Percentiles rank a stretch among this genome's conserved stretches.
phyloP scores from a whole-genome alignment of 2,797 vertebrate species.

The Oryzias sinensis region DNA sequence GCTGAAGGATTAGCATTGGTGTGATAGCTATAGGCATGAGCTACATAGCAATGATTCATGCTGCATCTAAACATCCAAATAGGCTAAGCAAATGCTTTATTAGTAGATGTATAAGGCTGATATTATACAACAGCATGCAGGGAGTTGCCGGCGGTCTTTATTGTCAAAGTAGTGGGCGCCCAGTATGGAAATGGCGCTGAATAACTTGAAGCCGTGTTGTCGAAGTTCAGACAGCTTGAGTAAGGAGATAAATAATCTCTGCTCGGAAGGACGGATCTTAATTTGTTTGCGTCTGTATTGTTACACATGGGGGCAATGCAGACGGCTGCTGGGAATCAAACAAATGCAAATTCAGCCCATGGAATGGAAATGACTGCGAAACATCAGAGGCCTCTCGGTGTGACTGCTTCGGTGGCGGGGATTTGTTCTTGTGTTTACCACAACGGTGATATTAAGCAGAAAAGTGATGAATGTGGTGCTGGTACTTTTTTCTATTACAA shows the following conservation, averaged over 20 bases:
- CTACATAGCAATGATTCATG: constrained; percentile 54
- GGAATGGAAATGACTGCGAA: constrained; percentile 57
- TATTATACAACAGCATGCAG: constrained; percentile 19
- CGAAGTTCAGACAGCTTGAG: constrained; percentile 52
- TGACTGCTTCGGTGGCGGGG: constrained; percentile 50
- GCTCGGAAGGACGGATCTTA: constrained; percentile 58
- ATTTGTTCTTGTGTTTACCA: constrained; percentile 67
- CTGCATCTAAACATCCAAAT: constrained; percentile 30
- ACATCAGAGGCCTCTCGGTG: constrained; percentile 55
- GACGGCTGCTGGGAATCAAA: constrained; percentile 63
- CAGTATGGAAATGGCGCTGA: constrained; percentile 40
- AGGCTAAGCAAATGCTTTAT: constrained; percentile 42
- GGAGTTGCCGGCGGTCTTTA: constrained; percentile 19
- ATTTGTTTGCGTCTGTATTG: constrained; percentile 65
- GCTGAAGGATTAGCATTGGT: constrained; percentile 54
- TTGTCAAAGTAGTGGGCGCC: constrained; percentile 35
- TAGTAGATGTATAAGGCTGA: constrained; percentile 25
- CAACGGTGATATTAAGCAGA: constrained; percentile 42
- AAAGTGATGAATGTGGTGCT: constrained; percentile 21
- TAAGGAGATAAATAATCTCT: constrained; percentile 61
- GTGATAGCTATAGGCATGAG: constrained; percentile 52
- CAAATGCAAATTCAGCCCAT: constrained; percentile 64
- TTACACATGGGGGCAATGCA: constrained; percentile 50
- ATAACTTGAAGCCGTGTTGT: constrained; percentile 41
- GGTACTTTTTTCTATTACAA: constrained; percentile 39